Evolutionary conservation across 2,797 vertebrate species (phyloP).

Genomic region (Halcyon badia): DNA sequence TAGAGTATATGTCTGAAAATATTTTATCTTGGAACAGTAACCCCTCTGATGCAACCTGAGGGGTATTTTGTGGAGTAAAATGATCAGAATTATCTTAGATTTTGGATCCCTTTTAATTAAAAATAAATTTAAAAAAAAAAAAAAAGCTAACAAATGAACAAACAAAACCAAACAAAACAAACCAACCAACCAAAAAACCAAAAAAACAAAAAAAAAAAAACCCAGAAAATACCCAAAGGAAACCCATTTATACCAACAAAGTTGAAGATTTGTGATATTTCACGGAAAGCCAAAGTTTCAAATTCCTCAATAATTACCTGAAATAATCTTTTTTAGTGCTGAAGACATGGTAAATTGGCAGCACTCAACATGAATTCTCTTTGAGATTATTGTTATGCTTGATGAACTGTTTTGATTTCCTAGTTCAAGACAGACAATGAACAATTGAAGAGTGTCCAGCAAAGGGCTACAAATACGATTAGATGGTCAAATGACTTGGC

Average conservation of each 20-base stretch:
- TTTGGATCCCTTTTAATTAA: neutral
- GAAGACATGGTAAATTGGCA: neutral
- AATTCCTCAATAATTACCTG: neutral
- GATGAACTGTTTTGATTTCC: neutral
- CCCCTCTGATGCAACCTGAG: neutral
- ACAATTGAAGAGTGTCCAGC: neutral
- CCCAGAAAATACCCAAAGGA: neutral
- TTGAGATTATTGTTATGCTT: neutral
- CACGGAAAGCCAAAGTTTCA: neutral
- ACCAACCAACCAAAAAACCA: no score
- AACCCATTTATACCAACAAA: neutral
- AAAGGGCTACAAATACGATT: neutral
- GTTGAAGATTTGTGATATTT: neutral
- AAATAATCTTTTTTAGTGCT: neutral
- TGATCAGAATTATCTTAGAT: neutral
- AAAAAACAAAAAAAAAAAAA: no score
- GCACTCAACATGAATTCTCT: neutral
- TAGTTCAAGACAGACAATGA: neutral
- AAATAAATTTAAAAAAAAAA: neutral
- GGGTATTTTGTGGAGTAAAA: neutral
- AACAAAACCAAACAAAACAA: no score
- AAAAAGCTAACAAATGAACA: no score
- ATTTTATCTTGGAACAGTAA: neutral
- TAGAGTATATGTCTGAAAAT: neutral
- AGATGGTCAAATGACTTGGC: neutral